Conservation (phyloP, 1,140 invertebrate species). For the Tetragnatha versicolor region DNA sequence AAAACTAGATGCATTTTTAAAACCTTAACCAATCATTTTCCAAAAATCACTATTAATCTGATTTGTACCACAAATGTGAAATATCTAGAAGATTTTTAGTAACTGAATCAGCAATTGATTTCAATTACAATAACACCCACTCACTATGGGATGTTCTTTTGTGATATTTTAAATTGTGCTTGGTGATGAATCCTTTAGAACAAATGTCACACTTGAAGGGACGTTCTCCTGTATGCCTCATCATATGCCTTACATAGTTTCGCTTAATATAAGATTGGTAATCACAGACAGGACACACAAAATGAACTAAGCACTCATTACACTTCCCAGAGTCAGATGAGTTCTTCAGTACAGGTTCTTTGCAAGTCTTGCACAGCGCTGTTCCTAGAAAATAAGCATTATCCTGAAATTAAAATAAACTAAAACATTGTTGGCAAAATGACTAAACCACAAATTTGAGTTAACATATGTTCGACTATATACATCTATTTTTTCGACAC, state of each 20-base stretch:
- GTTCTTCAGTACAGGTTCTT: neutral
- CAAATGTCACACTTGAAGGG: slow-evolving; percentile 61
- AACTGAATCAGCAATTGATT: neutral
- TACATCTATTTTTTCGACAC: no score
- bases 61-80: neutral
- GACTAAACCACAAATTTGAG: no score
- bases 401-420: no score
- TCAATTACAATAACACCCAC: neutral
- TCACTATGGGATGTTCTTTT: neutral
- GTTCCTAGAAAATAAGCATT: neutral
- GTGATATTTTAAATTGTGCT: slow-evolving; percentile 15
- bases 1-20: neutral
- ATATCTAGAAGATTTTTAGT: neutral
- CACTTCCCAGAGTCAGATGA: no score
- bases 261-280: slow-evolving; percentile 40
- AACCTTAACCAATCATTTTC: neutral
- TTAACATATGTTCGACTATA: no score
- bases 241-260: slow-evolving; percentile 61
- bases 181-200: slow-evolving; percentile 12
- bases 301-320: neutral
- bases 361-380: neutral
- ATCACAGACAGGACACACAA: slow-evolving; percentile 61
- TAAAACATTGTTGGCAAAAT: no score
- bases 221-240: slow-evolving; percentile 64
- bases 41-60: neutral